Evolutionary conservation across 2,888 invertebrate species (phyloP).

Genomic region (Acrobasis suavella): DNA sequence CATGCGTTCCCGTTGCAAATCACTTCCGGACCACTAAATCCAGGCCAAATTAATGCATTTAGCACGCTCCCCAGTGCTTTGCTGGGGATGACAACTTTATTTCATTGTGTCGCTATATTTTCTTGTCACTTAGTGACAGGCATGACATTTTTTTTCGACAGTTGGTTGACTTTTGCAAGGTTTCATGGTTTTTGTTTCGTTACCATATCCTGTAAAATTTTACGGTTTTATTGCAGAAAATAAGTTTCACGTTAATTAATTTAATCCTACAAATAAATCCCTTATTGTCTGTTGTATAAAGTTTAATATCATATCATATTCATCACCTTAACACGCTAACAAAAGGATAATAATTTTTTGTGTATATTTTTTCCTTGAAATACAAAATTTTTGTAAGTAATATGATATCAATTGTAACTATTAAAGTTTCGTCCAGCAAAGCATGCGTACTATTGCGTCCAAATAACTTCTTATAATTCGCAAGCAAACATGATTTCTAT

Average conservation of each 20-base stretch:
- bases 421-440: neutral
- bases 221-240: neutral
- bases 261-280: too few relatives aligned
- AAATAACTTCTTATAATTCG: neutral
- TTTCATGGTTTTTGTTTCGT: slow-evolving; percentile 19
- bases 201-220: slow-evolving; percentile 4
- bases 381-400: too few relatives aligned
- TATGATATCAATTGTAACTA: neutral
- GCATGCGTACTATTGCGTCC: too few relatives aligned
- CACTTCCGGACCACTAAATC: slow-evolving; percentile 82
- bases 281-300: too few relatives aligned
- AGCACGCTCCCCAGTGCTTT: slow-evolving; percentile 75
- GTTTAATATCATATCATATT: too few relatives aligned
- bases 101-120: slow-evolving; percentile 78
- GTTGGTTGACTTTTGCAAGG: slow-evolving; percentile 33
- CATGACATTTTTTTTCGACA: slow-evolving; percentile 43
- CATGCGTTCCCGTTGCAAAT: slow-evolving; percentile 82
- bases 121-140: slow-evolving; percentile 73
- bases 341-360: too few relatives aligned
- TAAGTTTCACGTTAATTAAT: neutral
- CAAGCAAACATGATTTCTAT: neutral
- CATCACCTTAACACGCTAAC: too few relatives aligned
- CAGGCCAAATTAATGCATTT: slow-evolving; percentile 83
- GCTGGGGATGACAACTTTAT: slow-evolving; percentile 81
- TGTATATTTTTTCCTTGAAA: too few relatives aligned